These are phyloP conservation scores for Scalopus aquaticus DNA, from an alignment of 2,113 vertebrate species.

Conservation along the genomic window DNA sequence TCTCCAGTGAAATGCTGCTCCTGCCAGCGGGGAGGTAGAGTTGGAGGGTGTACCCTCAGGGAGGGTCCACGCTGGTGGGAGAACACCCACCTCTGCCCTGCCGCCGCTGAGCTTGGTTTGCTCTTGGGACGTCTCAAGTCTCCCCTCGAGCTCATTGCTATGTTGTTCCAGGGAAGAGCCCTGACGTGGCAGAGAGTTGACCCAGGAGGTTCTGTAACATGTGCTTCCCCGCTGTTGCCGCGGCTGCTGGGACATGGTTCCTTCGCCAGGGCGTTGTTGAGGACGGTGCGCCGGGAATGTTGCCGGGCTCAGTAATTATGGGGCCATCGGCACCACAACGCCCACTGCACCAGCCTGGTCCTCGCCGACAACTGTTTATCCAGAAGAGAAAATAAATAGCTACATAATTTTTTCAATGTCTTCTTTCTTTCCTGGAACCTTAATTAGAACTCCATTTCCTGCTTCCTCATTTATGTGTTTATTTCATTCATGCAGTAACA, in stretches of 20 bases:
- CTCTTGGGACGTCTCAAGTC: accelerated
- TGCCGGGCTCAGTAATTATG: neutral
- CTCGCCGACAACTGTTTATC: neutral
- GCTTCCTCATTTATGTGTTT: neutral
- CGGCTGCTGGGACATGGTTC: neutral
- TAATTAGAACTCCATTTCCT: neutral
- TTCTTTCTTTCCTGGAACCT: neutral
- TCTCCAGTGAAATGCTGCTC: neutral
- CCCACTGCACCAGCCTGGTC: neutral
- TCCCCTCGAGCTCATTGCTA: neutral
- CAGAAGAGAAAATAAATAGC: neutral
- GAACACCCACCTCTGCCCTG: neutral
- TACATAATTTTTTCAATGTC: neutral
- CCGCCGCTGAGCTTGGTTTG: neutral
- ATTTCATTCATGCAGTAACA: neutral
- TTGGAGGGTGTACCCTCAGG: neutral
- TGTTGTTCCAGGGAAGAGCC: accelerated
- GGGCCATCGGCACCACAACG: accelerated
- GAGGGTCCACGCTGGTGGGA: neutral
- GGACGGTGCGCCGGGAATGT: accelerated
- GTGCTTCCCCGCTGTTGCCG: neutral
- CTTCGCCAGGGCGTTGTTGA: accelerated
- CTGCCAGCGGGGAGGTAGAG: neutral
- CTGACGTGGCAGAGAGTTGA: neutral
- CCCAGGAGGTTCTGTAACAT: neutral